phyloP scores from a whole-genome alignment of 2,888 invertebrate genomes.

The Dynastes hyllus region DNA sequence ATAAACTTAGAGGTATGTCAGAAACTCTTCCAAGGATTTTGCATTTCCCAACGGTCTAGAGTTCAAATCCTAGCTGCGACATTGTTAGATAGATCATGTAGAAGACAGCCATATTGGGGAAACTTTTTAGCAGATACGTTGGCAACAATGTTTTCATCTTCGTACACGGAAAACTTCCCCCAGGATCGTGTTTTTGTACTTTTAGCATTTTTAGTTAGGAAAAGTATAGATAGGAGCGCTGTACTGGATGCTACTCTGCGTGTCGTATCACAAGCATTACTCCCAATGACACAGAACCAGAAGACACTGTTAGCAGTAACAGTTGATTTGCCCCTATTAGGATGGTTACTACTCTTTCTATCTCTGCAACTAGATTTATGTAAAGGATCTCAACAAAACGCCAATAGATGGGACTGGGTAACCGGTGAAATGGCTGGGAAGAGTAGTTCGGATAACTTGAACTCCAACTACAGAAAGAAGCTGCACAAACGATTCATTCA shows the following conservation, averaged over 20 bases:
- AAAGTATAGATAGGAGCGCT: constrained; percentile 79
- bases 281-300: constrained; percentile 69
- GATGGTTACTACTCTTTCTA: constrained; percentile 85
- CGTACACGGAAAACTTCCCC: constrained; percentile 86
- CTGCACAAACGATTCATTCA: constrained; percentile 83
- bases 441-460: constrained; percentile 68
- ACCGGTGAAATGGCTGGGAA: constrained; percentile 82
- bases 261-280: constrained; percentile 75
- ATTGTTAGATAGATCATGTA: constrained; percentile 83
- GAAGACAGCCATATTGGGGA: constrained; percentile 90
- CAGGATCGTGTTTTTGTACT: constrained; percentile 92
- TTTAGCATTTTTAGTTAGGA: constrained; percentile 89
- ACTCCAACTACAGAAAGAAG: constrained; percentile 75
- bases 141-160: constrained; percentile 84
- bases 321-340: constrained; percentile 79
- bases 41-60: constrained; percentile 85
- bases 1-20: constrained; percentile 73
- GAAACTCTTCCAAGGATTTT: constrained; percentile 81
- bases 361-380: constrained; percentile 80
- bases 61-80: constrained; percentile 86
- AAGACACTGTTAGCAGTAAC: constrained; percentile 73
- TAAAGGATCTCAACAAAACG: constrained; percentile 62
- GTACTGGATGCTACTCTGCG: constrained; percentile 79
- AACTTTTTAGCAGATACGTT: constrained; percentile 89
- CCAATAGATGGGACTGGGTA: constrained; percentile 91